Conservation (phyloP, 2,888 invertebrate genomes). For the Tetanocera ferruginea region DNA sequence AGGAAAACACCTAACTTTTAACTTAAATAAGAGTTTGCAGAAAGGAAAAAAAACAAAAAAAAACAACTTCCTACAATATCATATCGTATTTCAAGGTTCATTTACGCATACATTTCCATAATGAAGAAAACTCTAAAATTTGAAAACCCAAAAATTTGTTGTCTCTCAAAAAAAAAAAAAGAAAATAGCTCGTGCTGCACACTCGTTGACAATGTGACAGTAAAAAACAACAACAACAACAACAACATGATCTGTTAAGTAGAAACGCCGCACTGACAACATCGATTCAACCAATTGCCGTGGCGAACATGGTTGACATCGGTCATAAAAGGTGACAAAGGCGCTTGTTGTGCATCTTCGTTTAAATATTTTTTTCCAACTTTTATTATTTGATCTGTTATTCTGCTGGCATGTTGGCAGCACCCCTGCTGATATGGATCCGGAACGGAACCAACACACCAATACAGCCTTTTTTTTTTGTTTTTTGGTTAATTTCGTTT, state of each 20-base stretch:
- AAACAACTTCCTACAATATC: neutral
- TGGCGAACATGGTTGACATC: constrained; percentile 22
- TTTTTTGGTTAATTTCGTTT: neutral
- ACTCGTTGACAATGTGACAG: constrained; percentile 14
- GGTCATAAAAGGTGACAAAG: constrained; percentile 38
- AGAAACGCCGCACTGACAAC: neutral
- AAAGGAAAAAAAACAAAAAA: neutral
- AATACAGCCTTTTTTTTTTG: neutral
- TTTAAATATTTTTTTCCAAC: neutral
- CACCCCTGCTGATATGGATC: constrained; percentile 21
- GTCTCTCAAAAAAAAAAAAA: neutral
- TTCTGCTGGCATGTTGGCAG: constrained; percentile 4
- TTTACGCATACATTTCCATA: constrained; percentile 32
- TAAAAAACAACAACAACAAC: neutral
- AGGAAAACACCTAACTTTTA: neutral
- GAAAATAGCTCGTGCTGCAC: constrained; percentile 34
- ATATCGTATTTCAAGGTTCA: constrained; percentile 35
- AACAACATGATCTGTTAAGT: neutral
- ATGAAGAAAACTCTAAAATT: constrained; percentile 25
- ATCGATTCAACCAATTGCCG: constrained; percentile 23
- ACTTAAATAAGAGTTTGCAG: neutral
- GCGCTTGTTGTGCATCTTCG: constrained; percentile 28
- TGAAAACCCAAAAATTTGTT: constrained; percentile 8
- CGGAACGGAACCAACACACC: neutral
- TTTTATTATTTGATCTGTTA: constrained; percentile 22